Conservation (phyloP, 2,113 vertebrate species). For the Myanophis thanlyinensis region DNA sequence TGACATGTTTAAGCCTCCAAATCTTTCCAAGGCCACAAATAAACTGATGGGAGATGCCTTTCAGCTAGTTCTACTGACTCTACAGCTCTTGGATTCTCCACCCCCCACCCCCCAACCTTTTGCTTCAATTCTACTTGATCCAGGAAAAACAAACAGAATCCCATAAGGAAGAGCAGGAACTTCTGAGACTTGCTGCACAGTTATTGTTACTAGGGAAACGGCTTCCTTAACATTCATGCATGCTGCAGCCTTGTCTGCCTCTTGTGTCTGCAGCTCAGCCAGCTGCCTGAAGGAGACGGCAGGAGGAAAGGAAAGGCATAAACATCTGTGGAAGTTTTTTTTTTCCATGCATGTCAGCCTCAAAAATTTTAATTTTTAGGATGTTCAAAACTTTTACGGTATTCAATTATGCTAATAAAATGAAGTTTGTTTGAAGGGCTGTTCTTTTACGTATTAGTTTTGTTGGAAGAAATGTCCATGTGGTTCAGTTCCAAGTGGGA, state of each 20-base stretch:
- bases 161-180: constrained; percentile 61
- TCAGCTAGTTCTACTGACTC: not conserved
- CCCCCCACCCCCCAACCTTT: not conserved
- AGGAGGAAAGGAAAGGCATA: constrained; percentile 45
- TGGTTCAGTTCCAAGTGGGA: too few relatives aligned
- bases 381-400: not conserved
- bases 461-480: not conserved
- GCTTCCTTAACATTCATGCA: constrained; percentile 72
- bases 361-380: not conserved
- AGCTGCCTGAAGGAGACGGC: constrained; percentile 40
- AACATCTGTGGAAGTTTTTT: constrained; percentile 15
- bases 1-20: not conserved
- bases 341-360: not conserved
- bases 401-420: constrained; percentile 14
- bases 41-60: constrained; percentile 36
- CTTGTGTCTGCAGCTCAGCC: constrained; percentile 39
- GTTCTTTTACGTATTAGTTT: not conserved
- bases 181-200: constrained; percentile 54
- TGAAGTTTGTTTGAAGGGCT: not conserved
- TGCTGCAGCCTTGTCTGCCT: constrained; percentile 55
- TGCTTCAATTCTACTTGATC: constrained; percentile 47
- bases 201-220: constrained; percentile 79
- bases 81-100: not conserved
- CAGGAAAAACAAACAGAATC: constrained; percentile 57
- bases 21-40: constrained; percentile 34